A percentile compares a stretch with the other conserved stretches of the same genome.
These are phyloP conservation scores for Cephus rjabovi DNA, from an alignment of 2,888 invertebrate genomes.

Conservation along the genomic window DNA sequence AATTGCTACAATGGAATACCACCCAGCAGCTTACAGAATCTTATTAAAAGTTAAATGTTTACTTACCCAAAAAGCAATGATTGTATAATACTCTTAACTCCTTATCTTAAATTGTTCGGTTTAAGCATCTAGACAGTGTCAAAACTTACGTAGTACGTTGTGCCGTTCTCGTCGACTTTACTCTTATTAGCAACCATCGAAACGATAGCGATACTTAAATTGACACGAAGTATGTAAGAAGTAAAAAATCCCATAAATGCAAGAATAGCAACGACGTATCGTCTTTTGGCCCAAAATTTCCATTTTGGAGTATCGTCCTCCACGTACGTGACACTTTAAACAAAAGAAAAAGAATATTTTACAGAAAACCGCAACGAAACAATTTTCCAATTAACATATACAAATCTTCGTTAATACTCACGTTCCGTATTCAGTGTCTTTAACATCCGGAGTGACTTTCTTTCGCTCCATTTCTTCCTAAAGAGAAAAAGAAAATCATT, in stretches of 20 bases:
- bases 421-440: slow-evolving; percentile 41
- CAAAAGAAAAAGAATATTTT: neutral
- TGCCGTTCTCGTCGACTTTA: slow-evolving; percentile 74
- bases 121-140: neutral
- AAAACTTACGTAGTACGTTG: slow-evolving; percentile 70
- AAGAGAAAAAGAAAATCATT: neutral
- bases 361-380: neutral
- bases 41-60: neutral
- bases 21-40: neutral
- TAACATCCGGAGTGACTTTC: slow-evolving; percentile 31
- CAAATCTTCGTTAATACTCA: slow-evolving; percentile 20
- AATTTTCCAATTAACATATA: neutral
- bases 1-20: neutral
- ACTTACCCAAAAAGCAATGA: neutral
- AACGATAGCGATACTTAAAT: slow-evolving; percentile 92
- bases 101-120: neutral
- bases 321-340: slow-evolving; percentile 19
- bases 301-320: slow-evolving; percentile 66
- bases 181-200: slow-evolving; percentile 86
- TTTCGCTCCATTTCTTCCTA: slow-evolving; percentile 35
- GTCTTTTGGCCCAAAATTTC: slow-evolving; percentile 80
- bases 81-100: neutral
- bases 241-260: slow-evolving; percentile 90
- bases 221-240: slow-evolving; percentile 85
- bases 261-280: slow-evolving; percentile 80